Base-by-base conservation (phyloP, 2,113 vertebrate genomes). In the Anguilla japonica region DNA sequence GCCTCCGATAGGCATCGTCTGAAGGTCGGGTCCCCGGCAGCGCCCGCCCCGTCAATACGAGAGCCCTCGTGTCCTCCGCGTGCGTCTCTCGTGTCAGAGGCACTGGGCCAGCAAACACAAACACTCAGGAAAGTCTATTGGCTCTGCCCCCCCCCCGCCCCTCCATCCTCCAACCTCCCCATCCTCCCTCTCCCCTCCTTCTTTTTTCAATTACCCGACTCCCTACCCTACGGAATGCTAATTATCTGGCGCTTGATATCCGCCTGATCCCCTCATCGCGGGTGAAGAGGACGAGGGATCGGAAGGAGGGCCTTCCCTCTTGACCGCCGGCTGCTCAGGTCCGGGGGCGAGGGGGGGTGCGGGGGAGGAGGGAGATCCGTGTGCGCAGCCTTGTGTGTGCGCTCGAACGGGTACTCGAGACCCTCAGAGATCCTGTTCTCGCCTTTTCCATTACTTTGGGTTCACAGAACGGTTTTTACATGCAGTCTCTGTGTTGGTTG, bases 401-500 rank as follows among this genome's bases (percentile, higher is more conserved):
- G n/a, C 26, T 7, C 0, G 40, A 60, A 63, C 78, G n/a, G 83
- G 50, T 20, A 22, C 71, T 4, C 1, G n/a, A 2, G 53, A 63
- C 50, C 43, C 34, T 41, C 41, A 29, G 57, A 84, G 87, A n/a
- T 81, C 56, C 53, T 11, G 41, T 75, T 83, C 60, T 71, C 87
- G 83, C 89, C 60, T 84, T 89, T 92, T 87, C 91, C 86, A 92
- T 95, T 94, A 94, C 88, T 90, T 91, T 81, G 88, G 93, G 94
- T 93, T 94, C 93, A 93, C 92, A 93, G 92, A 88, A 82, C 89
- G 86, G 90, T 34, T 92, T 93, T 93, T 91, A 91, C 88, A 86
- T 87, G 8, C 71, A 88, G 87, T 40, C 89, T 89, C 87, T 85
- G 87, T 87, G 87, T 88, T 83, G 85, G 75, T 5, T 92, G 92